Base-by-base conservation (phyloP, 2,888 invertebrate species). In the Ctenicera cuprea region DNA sequence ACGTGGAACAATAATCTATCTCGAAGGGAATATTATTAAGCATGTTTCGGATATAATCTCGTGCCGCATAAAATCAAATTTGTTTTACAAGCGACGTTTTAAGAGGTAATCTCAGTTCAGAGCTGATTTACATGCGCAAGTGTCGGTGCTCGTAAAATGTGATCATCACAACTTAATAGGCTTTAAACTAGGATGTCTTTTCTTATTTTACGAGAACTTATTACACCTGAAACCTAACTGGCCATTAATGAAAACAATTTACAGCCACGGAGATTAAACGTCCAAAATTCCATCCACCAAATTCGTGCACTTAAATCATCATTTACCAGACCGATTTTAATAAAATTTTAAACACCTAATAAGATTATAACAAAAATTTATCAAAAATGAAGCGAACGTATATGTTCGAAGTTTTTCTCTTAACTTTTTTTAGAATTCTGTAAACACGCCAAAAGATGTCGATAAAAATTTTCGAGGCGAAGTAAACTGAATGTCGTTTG, bases 111-210 rank as follows among this genome's bases (percentile, higher is more conserved):
- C 69, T 52, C 50, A 26, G 62, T 63, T 69, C 26, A 45, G 57
- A 54, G 71, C 45, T 63, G 64, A 71, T 71, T 71, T 64, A 37
- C 54, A 71, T 33, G 33, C 64, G 22, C 62, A 33, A 70, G 69
- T 70, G 69, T 63, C 52, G 22, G 41, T 38, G 52, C 43, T 33
- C 38, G 22, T 62, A 70, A 70, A 63, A 62, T 30, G 52, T 18
- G 48, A 63, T 68, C 69, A 30, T 70, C 62, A 41, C 69, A 52
- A 16, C 50, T 70, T 70, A 70, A 70, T 70, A 38, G 37, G 50
- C 69, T 41, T 22, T 70, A 62, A 54, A 70, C 64, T 64, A 50
- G 30, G 30, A 30, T 43, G 48, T 48, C 64, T 64, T 64, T 68
- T 62, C 59, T 48, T 48, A 59, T 63, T 62, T 33, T 50, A 38